Evolutionary conservation across 2,113 vertebrate species (phyloP).

Genomic region (Canis aureus): DNA sequence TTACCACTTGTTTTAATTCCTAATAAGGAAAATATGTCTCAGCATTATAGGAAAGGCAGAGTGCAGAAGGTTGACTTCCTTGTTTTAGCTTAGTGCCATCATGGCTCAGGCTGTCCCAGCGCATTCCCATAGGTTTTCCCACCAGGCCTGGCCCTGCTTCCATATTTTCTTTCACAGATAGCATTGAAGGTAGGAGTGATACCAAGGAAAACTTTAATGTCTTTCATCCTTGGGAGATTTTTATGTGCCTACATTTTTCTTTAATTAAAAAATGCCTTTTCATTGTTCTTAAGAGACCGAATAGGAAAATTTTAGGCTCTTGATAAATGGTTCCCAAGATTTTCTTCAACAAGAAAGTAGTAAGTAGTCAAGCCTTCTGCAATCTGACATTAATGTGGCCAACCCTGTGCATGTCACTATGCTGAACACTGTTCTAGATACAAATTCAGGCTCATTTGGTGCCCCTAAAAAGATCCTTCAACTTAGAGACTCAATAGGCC

Average conservation of each 20-base stretch:
- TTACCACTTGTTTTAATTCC: background rate
- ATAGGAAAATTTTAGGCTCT: slow-evolving; percentile 37
- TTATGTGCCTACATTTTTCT: slow-evolving; percentile 61
- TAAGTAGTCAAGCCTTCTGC: background rate
- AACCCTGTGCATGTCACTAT: background rate
- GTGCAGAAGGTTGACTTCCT: background rate
- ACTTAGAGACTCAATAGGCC: background rate
- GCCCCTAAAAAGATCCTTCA: background rate
- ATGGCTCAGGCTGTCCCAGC: background rate
- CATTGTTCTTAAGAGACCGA: background rate
- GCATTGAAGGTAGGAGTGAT: background rate
- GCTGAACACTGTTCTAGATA: background rate
- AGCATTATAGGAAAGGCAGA: background rate
- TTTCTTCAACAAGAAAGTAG: background rate
- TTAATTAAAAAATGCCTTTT: slow-evolving; percentile 54
- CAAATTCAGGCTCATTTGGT: background rate
- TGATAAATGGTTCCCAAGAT: background rate
- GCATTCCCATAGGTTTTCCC: background rate
- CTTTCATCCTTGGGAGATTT: slow-evolving; percentile 58
- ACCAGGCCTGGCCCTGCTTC: background rate
- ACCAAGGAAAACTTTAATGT: background rate
- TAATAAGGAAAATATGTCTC: background rate
- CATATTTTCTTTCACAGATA: background rate
- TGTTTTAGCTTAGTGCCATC: background rate
- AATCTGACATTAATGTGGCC: background rate